Evolutionary conservation across 2,797 vertebrate genomes (phyloP), one percentile per base, ranked within the genome.

Genomic region (Rhodeus uyekii): DNA sequence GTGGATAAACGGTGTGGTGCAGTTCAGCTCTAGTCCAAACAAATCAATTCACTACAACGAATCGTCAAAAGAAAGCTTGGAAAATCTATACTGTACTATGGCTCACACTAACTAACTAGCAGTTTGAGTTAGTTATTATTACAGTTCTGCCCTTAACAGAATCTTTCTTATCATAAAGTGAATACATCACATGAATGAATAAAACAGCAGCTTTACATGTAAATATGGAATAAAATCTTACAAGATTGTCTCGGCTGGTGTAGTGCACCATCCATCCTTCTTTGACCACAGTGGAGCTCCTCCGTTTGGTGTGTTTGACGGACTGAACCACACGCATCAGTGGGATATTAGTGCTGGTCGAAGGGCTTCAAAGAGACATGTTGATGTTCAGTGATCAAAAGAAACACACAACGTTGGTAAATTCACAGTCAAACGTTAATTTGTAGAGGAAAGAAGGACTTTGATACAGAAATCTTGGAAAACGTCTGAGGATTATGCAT

Each of bases 261-360:
- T 95, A 96, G 90, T 96, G 95, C 87, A 96, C 95, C 95, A 96
- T 96, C 95, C 95, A 96, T 85, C 95, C 95, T 87, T 96, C 95
- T 89, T 93, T 94, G 85, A 95, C 94, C 89, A 96, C 80, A 48
- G 95, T 96, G 89, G 95, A 94, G 91, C 94, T 95, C 90, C 94
- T 90, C 90, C 95, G 93, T 89, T 96, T 96, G 87, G 94, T 95
- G 89, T 96, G 95, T 90, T 96, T 96, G 88, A 96, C 92, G 76
- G 95, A 96, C 91, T 96, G 95, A 85, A 96, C 95, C 91, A 96
- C 95, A 77, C 95, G 93, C 95, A 96, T 96, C 86, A 96, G 91
- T 64, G 95, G 95, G 89, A 96, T 96, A 91, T 96, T 96, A 88
- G 87, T 96, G 92, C 94, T 95, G n/a, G 95, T 96, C 55, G 95